phyloP scores from a whole-genome alignment of 2,888 invertebrate genomes.

The Napeogenes sylphis region DNA sequence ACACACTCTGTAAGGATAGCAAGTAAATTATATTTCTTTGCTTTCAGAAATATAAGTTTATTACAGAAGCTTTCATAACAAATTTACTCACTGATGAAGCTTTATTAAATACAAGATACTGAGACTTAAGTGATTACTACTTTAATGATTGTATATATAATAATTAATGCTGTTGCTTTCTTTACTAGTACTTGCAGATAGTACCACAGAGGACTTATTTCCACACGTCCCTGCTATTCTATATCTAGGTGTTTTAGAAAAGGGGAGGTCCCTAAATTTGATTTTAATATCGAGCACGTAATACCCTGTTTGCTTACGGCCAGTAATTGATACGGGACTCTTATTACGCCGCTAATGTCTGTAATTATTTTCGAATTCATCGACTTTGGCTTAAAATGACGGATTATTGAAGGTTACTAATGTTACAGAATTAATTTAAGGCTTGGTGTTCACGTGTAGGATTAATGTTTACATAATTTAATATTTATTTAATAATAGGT shows the following conservation, averaged over 20 bases:
- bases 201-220: constrained; percentile 38
- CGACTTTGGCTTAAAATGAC: constrained; percentile 60
- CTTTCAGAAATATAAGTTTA: constrained; percentile 8
- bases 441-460: constrained; percentile 17
- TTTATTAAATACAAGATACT: not conserved
- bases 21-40: constrained; percentile 25
- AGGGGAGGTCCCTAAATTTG: constrained; percentile 67
- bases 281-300: constrained; percentile 74
- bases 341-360: constrained; percentile 67
- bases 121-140: no score
- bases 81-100: no score
- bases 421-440: constrained; percentile 31
- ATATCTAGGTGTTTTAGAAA: constrained; percentile 33
- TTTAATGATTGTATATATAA: no score
- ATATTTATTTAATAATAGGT: not conserved
- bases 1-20: constrained; percentile 52
- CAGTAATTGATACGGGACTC: constrained; percentile 73
- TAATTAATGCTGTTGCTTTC: no score
- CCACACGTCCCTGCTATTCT: constrained; percentile 40
- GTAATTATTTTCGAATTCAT: constrained; percentile 76
- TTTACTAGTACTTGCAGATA: constrained; percentile 36
- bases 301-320: constrained; percentile 65
- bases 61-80: not conserved
- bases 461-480: constrained; percentile 16
- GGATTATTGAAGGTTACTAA: constrained; percentile 47